Conservation (phyloP, 2,888 invertebrate genomes). For the Nemapogon koenigi region DNA sequence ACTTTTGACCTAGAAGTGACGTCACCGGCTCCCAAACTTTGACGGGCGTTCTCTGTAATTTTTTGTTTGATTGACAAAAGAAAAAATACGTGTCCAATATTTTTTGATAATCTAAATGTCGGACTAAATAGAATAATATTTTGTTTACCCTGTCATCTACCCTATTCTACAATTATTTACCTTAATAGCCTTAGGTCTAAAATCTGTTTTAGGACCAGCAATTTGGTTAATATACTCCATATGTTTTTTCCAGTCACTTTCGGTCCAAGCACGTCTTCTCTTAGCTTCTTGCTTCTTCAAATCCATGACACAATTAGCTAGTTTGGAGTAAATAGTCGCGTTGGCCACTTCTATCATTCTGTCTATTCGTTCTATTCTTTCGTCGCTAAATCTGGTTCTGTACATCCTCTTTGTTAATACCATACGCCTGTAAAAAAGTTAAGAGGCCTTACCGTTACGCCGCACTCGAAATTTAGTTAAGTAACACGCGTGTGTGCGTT, state of each 20-base stretch:
- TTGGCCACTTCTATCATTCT: conserved; percentile 44
- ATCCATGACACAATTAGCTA: conserved; percentile 41
- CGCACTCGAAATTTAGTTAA: no score
- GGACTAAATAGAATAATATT: no score
- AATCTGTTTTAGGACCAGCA: conserved; percentile 32
- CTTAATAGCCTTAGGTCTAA: conserved; percentile 24
- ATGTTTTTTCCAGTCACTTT: conserved; percentile 52
- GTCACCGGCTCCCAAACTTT: no score
- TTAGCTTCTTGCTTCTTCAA: conserved; percentile 34
- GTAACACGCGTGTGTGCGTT: no score
- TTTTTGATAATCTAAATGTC: no score
- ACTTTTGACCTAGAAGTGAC: no score
- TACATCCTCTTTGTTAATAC: conserved; percentile 32
- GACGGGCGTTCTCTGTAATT: no score
- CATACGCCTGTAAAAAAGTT: conserved; percentile 34
- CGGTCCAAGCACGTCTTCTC: conserved; percentile 41
- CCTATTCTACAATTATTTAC: conserved; percentile 26
- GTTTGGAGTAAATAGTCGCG: conserved; percentile 38
- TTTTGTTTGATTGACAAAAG: no score
- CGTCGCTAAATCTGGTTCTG: conserved; percentile 31
- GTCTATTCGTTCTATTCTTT: conserved; percentile 37
- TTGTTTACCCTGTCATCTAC: no score
- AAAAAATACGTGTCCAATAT: no score
- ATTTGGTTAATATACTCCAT: conserved; percentile 49
- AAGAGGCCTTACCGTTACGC: no score